Evolutionary conservation across 2,113 vertebrate species (phyloP).

Genomic region (Rhea americana): DNA sequence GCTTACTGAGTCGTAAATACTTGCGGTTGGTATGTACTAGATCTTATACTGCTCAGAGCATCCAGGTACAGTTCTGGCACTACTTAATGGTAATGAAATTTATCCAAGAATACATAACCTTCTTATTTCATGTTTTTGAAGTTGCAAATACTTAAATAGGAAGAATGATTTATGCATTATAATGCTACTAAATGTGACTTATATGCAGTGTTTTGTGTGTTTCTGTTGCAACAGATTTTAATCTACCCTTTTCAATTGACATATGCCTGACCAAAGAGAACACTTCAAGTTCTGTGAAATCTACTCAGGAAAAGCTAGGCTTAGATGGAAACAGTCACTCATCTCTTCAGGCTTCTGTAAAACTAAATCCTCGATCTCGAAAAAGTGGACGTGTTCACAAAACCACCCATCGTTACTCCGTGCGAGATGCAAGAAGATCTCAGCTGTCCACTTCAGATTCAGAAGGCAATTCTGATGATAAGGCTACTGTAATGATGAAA

Average conservation of each 20-base stretch:
- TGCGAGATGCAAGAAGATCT: conserved; percentile 87
- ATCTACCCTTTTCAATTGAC: conserved; percentile 81
- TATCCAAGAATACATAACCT: background rate
- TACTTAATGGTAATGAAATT: background rate
- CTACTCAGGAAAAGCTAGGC: conserved; percentile 82
- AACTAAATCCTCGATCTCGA: conserved; percentile 73
- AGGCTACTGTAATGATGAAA: conserved; percentile 61
- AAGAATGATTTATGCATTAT: background rate
- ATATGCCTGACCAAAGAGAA: conserved; percentile 84
- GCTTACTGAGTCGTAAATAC: background rate
- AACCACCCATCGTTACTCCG: conserved; percentile 85
- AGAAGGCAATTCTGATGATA: conserved; percentile 88
- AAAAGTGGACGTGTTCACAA: conserved; percentile 80
- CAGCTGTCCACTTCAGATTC: conserved; percentile 95
- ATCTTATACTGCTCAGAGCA: background rate
- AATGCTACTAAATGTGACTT: background rate
- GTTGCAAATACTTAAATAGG: background rate
- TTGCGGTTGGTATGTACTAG: background rate
- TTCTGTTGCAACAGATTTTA: conserved; percentile 83
- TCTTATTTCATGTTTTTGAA: background rate
- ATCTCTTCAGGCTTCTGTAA: conserved; percentile 69
- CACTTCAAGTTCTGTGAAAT: conserved; percentile 72
- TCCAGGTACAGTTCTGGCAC: background rate
- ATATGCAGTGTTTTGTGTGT: conserved; percentile 5
- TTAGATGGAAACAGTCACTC: conserved; percentile 67